A percentile compares a stretch with the other conserved stretches of the same genome.
phyloP scores from a whole-genome alignment of 2,113 vertebrate genomes.

The Megaceryle maxima region DNA sequence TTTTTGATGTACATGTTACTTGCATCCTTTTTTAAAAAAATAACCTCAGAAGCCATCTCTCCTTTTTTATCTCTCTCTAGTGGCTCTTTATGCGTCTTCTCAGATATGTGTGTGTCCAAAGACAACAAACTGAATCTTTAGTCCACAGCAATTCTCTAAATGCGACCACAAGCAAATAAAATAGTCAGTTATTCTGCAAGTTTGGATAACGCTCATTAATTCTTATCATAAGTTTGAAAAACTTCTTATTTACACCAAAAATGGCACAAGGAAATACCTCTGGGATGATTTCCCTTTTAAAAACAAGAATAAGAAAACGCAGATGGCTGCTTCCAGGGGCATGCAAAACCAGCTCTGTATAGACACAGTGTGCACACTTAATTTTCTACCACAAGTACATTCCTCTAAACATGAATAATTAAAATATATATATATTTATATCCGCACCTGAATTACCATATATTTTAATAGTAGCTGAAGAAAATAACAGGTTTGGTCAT shows the following conservation, averaged over 20 bases:
- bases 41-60: background rate
- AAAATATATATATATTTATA: background rate
- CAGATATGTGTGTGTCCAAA: background rate
- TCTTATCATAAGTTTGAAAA: background rate
- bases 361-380: accelerated
- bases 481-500: constrained; percentile 94
- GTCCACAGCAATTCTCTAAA: background rate
- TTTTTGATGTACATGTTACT: background rate
- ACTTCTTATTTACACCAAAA: background rate
- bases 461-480: constrained; percentile 93
- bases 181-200: background rate
- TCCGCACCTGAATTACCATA: constrained; percentile 93
- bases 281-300: background rate
- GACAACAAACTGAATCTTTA: background rate
- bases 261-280: background rate
- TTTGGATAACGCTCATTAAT: background rate
- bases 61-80: background rate
- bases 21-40: background rate
- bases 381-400: background rate
- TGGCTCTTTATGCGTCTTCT: background rate
- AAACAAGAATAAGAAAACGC: background rate
- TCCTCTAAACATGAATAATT: background rate
- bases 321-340: background rate
- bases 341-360: background rate
- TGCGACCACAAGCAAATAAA: background rate